phyloP scores from a whole-genome alignment of 2,888 invertebrate genomes.

The Neoaliturus tenellus region DNA sequence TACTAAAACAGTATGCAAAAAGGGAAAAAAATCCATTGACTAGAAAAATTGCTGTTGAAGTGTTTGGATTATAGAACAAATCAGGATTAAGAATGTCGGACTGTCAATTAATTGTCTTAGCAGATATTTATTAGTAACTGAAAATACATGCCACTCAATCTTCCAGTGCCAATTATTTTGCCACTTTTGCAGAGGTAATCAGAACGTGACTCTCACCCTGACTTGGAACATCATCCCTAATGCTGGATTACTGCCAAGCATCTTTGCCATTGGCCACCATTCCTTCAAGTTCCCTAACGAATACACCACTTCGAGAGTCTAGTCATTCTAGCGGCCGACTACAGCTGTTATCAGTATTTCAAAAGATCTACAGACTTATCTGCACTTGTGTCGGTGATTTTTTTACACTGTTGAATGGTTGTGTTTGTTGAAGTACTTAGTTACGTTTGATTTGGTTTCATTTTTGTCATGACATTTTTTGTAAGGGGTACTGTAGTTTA shows the following conservation, averaged over 20 bases:
- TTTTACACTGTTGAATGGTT: conserved; percentile 16
- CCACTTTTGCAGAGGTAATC: conserved; percentile 89
- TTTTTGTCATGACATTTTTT: conserved; percentile 8
- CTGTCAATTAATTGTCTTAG: too few species aligned
- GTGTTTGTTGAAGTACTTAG: conserved; percentile 6
- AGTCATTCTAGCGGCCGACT: conserved; percentile 60
- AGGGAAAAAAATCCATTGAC: too few species aligned
- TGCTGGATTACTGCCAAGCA: conserved; percentile 95
- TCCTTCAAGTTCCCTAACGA: conserved; percentile 93
- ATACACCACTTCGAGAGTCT: conserved; percentile 83
- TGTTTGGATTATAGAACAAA: too few species aligned
- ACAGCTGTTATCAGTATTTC: background rate
- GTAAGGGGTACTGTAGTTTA: too few species aligned
- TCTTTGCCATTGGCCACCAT: conserved; percentile 89
- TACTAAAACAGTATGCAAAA: too few species aligned
- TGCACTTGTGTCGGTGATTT: conserved; percentile 15
- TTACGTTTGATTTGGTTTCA: background rate
- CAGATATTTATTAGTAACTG: too few species aligned
- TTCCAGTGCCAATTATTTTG: too few species aligned
- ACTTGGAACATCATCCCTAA: conserved; percentile 99
- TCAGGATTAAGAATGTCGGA: too few species aligned
- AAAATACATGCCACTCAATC: too few species aligned
- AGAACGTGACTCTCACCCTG: conserved; percentile 95
- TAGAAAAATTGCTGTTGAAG: too few species aligned
- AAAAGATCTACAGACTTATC: background rate